Conservation (phyloP, 2,888 invertebrate species). For the Leptodirus hochenwartii region DNA sequence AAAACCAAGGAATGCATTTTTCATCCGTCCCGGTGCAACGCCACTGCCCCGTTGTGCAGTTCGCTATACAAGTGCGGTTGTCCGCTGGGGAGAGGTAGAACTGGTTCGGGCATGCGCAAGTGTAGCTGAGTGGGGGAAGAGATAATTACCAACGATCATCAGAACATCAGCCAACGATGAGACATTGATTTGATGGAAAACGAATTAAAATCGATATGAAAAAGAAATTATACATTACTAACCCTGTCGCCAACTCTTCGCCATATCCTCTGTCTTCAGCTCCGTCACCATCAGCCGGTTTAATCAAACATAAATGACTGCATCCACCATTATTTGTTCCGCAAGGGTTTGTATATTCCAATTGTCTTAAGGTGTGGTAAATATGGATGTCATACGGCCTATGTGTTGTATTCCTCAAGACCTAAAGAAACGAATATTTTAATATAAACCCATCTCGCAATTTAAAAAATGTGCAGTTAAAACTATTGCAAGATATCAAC, state of each 20-base stretch:
- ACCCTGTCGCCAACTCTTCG: conserved; percentile 65
- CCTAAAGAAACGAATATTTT: too few species aligned
- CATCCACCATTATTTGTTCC: conserved; percentile 87
- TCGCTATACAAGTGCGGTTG: conserved; percentile 68
- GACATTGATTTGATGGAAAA: too few species aligned
- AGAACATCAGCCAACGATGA: too few species aligned
- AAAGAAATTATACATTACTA: too few species aligned
- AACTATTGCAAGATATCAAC: too few species aligned
- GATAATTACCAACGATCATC: too few species aligned
- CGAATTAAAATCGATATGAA: too few species aligned
- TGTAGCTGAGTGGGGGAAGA: too few species aligned
- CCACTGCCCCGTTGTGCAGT: conserved; percentile 84
- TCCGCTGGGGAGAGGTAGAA: conserved; percentile 65
- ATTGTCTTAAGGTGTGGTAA: conserved; percentile 75
- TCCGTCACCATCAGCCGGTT: conserved; percentile 63
- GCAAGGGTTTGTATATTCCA: conserved; percentile 79
- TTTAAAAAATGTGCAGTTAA: too few species aligned
- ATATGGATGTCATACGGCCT: conserved; percentile 87
- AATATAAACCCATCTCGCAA: too few species aligned
- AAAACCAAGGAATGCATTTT: conserved; percentile 59
- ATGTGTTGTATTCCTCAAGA: conserved; percentile 81
- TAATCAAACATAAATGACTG: conserved; percentile 84
- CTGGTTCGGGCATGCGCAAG: conserved; percentile 91
- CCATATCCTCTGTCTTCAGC: too few species aligned
- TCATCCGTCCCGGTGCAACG: conserved; percentile 51